Conservation (phyloP, 2,888 invertebrate species). For the Brachyptera risi region DNA sequence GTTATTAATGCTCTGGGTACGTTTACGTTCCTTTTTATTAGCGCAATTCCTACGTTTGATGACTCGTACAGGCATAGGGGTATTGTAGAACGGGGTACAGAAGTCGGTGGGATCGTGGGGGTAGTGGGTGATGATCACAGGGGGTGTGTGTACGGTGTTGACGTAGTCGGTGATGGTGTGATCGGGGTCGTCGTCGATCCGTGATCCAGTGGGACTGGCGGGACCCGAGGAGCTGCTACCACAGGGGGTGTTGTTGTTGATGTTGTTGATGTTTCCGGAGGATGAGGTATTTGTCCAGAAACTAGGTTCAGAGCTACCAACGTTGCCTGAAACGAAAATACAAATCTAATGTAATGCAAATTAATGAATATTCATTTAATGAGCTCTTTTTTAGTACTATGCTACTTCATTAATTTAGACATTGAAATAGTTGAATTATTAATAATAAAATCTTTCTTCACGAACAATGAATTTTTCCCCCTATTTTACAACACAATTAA, state of each 20-base stretch:
- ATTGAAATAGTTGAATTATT: no score
- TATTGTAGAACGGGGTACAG: constrained; percentile 21
- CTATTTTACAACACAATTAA: no score
- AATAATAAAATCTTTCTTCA: no score
- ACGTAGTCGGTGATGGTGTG: constrained; percentile 1
- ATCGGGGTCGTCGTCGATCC: constrained; percentile 24
- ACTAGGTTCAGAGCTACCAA: constrained; percentile 4
- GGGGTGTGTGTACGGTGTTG: neutral
- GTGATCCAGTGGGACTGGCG: constrained; percentile 25
- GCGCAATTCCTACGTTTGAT: constrained; percentile 85
- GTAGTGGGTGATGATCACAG: constrained; percentile 20
- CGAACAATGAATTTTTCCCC: no score
- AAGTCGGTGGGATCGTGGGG: constrained; percentile 2
- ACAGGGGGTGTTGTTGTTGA: constrained; percentile 19
- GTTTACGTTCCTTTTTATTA: constrained; percentile 88
- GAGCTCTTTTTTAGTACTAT: no score
- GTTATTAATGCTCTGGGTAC: constrained; percentile 92
- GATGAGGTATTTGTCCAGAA: constrained; percentile 18
- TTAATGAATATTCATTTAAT: no score
- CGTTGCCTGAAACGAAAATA: neutral
- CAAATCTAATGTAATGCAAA: no score
- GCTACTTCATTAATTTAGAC: no score
- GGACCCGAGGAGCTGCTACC: constrained; percentile 25
- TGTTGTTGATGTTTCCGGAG: neutral
- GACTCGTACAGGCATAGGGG: constrained; percentile 45